Base-by-base conservation (phyloP, 2,888 invertebrate species). In the Isoperla grammatica region DNA sequence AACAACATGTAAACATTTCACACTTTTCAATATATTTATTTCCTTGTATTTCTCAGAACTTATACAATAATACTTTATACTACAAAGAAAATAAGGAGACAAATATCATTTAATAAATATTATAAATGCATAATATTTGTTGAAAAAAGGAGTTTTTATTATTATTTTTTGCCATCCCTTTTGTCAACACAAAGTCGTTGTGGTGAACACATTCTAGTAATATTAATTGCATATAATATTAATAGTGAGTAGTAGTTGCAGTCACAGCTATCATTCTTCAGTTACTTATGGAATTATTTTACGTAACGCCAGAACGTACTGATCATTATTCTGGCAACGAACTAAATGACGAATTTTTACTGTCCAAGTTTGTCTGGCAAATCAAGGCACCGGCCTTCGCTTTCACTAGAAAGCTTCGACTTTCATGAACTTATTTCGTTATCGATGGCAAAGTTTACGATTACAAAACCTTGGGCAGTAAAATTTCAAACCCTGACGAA, bases 121-220 rank as follows among this genome's bases (percentile, higher is more conserved):
- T 60, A 57, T 64, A 64, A 64, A 64, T 64, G 64, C 64, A 62
- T 62, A 62, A 64, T 64, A 50, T 60, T 58, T 60, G 40, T 57
- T 57, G 42, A 45, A 60, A 61, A 55, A 58, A 56, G 59, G 59
- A 54, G 45, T 60, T 60, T 23, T 29, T 29, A 8, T 53, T 45
- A 53, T 49, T 37, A 50, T 57, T 56, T 58, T 60, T 63, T 63
- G 58, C 61, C 58, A 61, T 57, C 63, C 61, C 49, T 50, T 59
- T 59, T 46, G 56, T 59, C 57, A 59, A 56, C 45, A 56, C 59
- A 62, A 54, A 55, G 43, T 55, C 56, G 39, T 43, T 42, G 54
- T 54, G 59, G 55, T 59, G 59, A 62, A 57, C 53, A 46, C 37
- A 57, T 53, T n/a, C 39, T 17, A 53, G 37, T 37, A 50, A 39